phyloP scores from a whole-genome alignment of 37 sponge, comb jelly and placozoan genomes.

The Haliclona indistincta region DNA sequence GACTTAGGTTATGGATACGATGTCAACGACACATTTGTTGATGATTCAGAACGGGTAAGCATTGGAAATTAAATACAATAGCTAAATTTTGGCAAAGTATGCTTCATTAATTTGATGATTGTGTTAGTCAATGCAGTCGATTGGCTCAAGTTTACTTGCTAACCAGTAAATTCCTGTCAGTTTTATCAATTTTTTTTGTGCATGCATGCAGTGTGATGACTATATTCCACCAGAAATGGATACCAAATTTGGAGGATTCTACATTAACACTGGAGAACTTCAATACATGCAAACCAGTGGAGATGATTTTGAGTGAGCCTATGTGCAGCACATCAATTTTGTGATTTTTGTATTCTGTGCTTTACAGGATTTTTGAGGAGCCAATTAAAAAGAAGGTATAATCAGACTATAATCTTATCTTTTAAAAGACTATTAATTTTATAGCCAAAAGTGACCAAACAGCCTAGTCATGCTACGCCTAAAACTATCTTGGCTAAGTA shows the following conservation, averaged over 20 bases:
- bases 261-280: conserved; percentile 83
- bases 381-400: not conserved
- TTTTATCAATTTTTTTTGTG: conserved; percentile 9
- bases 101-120: not conserved
- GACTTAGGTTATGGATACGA: conserved; percentile 85
- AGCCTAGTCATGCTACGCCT: conserved; percentile 29
- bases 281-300: conserved; percentile 61
- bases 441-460: conserved; percentile 39
- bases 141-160: no score
- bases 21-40: conserved; percentile 78
- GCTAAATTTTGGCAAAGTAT: not conserved
- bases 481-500: conserved; percentile 53
- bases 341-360: not conserved
- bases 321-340: not conserved
- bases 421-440: not conserved
- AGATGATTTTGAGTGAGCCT: conserved; percentile 43
- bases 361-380: not conserved
- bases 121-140: no score
- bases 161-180: no score
- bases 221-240: conserved; percentile 80
- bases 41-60: conserved; percentile 84
- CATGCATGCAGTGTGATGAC: conserved; percentile 71
- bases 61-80: not conserved
- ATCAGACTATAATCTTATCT: not conserved
- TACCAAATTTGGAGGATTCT: conserved; percentile 85